Conservation (phyloP, 2,797 vertebrate species). For the Sebastes hubbsi region DNA sequence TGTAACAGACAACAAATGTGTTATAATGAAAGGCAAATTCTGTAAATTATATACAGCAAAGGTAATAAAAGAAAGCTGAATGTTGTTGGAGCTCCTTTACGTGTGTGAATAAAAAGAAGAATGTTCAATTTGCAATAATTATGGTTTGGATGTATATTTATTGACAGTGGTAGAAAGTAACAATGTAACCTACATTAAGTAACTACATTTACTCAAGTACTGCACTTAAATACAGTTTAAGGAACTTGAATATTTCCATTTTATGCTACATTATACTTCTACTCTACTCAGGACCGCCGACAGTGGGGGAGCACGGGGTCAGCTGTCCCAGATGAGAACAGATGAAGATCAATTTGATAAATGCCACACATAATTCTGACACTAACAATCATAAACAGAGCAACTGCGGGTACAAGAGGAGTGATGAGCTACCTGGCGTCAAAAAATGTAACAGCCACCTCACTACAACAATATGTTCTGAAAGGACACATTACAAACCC, state of each 20-base stretch:
- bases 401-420: accelerated
- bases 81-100: neutral
- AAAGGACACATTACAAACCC: neutral
- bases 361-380: too few species aligned
- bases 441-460: too few species aligned
- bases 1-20: neutral
- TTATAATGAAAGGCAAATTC: neutral
- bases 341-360: too few species aligned
- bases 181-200: neutral
- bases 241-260: neutral
- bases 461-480: neutral
- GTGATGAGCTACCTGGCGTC: too few species aligned
- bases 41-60: neutral
- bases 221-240: neutral
- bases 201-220: neutral
- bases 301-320: neutral
- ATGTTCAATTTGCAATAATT: neutral
- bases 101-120: neutral
- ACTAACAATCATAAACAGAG: too few species aligned
- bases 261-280: neutral
- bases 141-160: neutral
- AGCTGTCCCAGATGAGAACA: neutral
- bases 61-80: neutral
- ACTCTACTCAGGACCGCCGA: neutral
- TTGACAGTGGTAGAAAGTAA: neutral